Base-by-base conservation (phyloP, 2,797 vertebrate genomes). In the Propithecus perrieri region DNA sequence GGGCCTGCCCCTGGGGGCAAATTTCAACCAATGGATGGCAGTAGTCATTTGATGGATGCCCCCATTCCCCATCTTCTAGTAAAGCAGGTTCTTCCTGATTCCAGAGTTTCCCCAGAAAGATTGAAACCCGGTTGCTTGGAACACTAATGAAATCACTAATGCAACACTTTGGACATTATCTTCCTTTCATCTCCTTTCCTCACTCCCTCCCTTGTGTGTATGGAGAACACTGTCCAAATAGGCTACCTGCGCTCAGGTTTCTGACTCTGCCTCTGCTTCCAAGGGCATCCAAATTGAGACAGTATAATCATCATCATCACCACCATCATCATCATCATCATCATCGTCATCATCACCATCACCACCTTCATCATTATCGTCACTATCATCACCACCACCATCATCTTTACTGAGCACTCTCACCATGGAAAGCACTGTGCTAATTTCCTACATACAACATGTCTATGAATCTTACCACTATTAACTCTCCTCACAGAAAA, bases 1-100 rank as follows among this genome's bases (percentile, higher is more conserved):
- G 46, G 5, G 28, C 2, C 13, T 24, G 14, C 15, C 8, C 0
- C 41, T 26, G 11, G n/a, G 26, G 8, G 5, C 3, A 63, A 61
- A 24, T 20, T 41, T 85, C 61, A 94, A 33, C 24, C 12, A n/a
- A 26, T 13, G 35, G 33, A 67, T 2, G 18, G 0, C 5, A 43
- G 33, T 30, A 69, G 18, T 43, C 10, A 5, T 7, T 72, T 75
- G 59, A 50, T 48, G 26, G 11, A 46, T 86, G 41, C 1, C 1
- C 24, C 11, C 4, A 35, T 65, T 53, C 5, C n/a, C 5, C 50
- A 63, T 35, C 38, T 86, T 89, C 46, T 76, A 55, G 24, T 41
- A 83, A 50, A 41, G 35, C 46, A 55, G 24, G 20, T 72, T 76
- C 28, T 78, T 41, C 13, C 2, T 1, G 0, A 57, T 86, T 35